Base-by-base conservation (phyloP, 2,113 vertebrate species). In the Neodon shergylaensis region DNA sequence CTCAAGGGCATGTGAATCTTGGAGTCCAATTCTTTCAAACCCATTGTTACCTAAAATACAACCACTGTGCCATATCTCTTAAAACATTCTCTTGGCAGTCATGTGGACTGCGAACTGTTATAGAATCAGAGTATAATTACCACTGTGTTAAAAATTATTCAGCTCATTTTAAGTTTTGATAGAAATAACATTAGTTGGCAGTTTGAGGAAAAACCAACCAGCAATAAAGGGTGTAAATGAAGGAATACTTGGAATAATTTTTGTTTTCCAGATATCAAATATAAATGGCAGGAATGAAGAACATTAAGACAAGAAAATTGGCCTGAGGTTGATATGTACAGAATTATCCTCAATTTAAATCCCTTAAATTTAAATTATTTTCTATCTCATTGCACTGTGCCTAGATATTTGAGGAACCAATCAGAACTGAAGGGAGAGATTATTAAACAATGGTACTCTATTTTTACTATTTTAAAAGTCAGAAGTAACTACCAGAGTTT, bases 391-490 rank as follows among this genome's bases (percentile, higher is more conserved):
- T 90, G 90, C 12, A 54, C 21, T 84, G 52, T 76, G 9, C 5
- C 36, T 42, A 44, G 26, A 2, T 3, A 81, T 22, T 92, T 84
- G 31, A 94, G 31, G 72, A 92, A 89, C 22, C 7, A 76, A 21
- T 95, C 47, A 81, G 54, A 90, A 92, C 16, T 39, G 76, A 84
- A 74, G 6, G 83, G 14, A 6, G n/a, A 91, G 21, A 52, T 97
- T 44, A 85, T 28, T 83, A 47, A 90, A 36, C 7, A 68, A 16
- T 70, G 36, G 54, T 17, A 70, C n/a, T 88, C 36, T 73, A 36
- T 61, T 94, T 96, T 72, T 84, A 85, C 26, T 52, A 52, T n/a
- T 91, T 12, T 72, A 77, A 97, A 90, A 44, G 7, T 44, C 49
- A 95, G 61, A 86, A 8, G 70, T 89, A 77, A 84, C 24, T 11